A percentile compares a stretch with the other conserved stretches of the same genome.
These are phyloP conservation scores for Synergus itoensis DNA, from an alignment of 2,888 invertebrate species.

Conservation along the genomic window DNA sequence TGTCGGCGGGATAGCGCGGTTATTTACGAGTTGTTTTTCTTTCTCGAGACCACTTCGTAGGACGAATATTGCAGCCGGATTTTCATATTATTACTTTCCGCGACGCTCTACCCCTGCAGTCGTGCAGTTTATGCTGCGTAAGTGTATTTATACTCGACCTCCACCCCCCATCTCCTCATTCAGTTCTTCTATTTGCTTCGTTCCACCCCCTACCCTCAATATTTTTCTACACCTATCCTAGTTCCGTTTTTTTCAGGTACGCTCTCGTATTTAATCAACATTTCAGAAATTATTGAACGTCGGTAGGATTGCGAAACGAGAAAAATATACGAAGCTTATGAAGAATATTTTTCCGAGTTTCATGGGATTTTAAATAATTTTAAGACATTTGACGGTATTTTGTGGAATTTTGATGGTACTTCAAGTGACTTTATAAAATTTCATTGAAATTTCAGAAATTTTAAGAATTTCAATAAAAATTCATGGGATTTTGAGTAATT, in stretches of 20 bases:
- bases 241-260: not conserved
- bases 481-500: too few species aligned
- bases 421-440: too few species aligned
- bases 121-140: constrained; percentile 27
- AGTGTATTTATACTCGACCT: constrained; percentile 27
- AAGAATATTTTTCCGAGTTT: not conserved
- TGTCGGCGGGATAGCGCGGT: constrained; percentile 33
- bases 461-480: too few species aligned
- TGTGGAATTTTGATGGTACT: too few species aligned
- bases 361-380: too few species aligned
- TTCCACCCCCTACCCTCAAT: not conserved
- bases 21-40: constrained; percentile 60
- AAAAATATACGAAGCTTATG: not conserved
- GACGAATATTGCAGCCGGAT: constrained; percentile 61
- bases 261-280: not conserved
- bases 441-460: too few species aligned
- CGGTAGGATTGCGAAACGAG: not conserved
- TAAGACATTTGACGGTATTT: too few species aligned
- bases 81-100: constrained; percentile 65
- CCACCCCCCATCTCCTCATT: not conserved
- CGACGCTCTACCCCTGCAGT: constrained; percentile 11
- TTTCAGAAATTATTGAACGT: not conserved
- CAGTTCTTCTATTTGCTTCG: constrained; percentile 11
- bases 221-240: constrained; percentile 1
- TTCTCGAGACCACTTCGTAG: constrained; percentile 38